These are phyloP conservation scores for Pogonocichla stellata DNA, from an alignment of 2,113 vertebrate species.

Conservation along the genomic window DNA sequence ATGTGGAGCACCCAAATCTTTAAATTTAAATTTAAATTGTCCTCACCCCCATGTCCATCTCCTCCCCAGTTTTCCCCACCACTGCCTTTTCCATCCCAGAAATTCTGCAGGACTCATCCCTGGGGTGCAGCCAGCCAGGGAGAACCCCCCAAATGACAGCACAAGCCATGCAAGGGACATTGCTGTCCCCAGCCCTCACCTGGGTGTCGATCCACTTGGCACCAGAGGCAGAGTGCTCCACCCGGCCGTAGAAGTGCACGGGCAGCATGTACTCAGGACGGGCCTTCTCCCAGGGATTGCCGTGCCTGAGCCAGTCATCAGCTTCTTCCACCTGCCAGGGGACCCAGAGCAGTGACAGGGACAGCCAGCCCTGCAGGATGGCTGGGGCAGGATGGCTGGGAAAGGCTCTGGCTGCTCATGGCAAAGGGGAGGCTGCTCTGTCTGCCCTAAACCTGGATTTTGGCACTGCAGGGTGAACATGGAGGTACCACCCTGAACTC, in stretches of 20 bases:
- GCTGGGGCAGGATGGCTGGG: neutral
- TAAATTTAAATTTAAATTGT: no score
- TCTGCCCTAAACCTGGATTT: accelerated
- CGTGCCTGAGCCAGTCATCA: conserved; percentile 93
- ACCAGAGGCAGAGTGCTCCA: conserved; percentile 76
- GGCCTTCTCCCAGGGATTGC: conserved; percentile 97
- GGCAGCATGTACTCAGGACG: conserved; percentile 96
- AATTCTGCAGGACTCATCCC: neutral
- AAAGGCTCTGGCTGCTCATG: neutral
- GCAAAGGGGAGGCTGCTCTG: neutral
- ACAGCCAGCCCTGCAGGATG: neutral
- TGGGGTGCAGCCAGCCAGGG: neutral
- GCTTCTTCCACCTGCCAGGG: conserved; percentile 88
- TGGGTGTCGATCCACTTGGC: conserved; percentile 91
- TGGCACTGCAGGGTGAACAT: accelerated
- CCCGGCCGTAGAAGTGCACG: conserved; percentile 90
- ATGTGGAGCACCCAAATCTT: neutral
- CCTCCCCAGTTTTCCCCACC: neutral
- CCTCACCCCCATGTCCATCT: accelerated
- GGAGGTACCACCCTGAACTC: neutral
- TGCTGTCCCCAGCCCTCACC: conserved; percentile 58
- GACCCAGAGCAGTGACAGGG: neutral
- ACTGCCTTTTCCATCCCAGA: neutral
- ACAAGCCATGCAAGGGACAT: accelerated
- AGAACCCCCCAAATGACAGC: accelerated